Evolutionary conservation across 2,113 vertebrate species (phyloP).

Genomic region (Heptranchias perlo): DNA sequence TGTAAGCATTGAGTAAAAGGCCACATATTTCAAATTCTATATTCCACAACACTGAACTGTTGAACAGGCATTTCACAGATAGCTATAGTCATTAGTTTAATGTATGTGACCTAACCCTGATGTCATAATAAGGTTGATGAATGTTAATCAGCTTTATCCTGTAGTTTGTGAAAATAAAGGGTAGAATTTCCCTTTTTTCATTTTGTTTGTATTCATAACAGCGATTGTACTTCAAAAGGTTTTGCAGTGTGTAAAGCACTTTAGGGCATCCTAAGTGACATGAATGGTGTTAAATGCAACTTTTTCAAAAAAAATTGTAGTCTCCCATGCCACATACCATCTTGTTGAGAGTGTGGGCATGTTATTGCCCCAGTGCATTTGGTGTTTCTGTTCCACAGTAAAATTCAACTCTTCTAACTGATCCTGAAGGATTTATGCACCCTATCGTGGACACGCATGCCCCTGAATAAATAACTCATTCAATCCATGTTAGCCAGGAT

Average conservation of each 20-base stretch:
- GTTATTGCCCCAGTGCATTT: no score
- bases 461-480: not conserved
- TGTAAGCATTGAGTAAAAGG: not conserved
- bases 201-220: not conserved
- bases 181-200: not conserved
- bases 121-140: not conserved
- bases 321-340: no score
- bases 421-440: not conserved
- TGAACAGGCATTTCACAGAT: not conserved
- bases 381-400: not conserved
- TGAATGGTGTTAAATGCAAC: no score
- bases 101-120: not conserved
- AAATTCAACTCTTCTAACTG: not conserved
- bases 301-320: no score
- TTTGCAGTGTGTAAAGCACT: not conserved
- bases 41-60: constrained; percentile 7
- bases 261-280: not conserved
- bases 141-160: not conserved
- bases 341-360: no score
- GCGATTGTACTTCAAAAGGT: not conserved
- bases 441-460: not conserved
- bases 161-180: not conserved
- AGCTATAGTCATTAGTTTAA: not conserved
- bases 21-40: not conserved
- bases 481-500: not conserved